These are phyloP conservation scores for Antheraea assamensis DNA, from an alignment of 2,888 invertebrate genomes.

Conservation along the genomic window DNA sequence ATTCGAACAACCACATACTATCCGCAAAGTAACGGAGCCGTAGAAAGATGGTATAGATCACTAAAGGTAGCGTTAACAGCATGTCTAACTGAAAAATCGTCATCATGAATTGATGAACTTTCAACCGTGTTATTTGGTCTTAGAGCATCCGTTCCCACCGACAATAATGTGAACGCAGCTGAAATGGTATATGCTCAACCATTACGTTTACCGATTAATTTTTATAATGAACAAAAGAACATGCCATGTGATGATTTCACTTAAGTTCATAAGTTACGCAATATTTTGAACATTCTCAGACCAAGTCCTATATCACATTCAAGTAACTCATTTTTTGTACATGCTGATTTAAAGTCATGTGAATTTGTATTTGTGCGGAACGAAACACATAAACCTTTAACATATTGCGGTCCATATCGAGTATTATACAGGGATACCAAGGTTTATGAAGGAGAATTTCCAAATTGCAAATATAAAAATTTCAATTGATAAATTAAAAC, in stretches of 20 bases:
- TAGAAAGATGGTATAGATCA: conserved; percentile 33
- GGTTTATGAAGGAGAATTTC: too few species aligned
- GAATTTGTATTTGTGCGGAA: neutral
- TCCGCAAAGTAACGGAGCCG: conserved; percentile 32
- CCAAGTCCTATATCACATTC: neutral
- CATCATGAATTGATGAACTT: conserved; percentile 1
- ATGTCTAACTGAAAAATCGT: neutral
- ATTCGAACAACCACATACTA: conserved; percentile 33
- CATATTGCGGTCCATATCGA: neutral
- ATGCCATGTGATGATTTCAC: neutral
- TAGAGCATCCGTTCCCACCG: conserved; percentile 5
- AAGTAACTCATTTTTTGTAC: neutral
- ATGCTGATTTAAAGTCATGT: neutral
- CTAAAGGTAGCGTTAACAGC: conserved; percentile 28
- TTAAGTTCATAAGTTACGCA: neutral
- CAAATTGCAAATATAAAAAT: too few species aligned
- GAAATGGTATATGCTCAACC: conserved; percentile 24
- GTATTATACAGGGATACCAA: neutral
- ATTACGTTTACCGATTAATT: neutral
- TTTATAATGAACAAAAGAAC: neutral
- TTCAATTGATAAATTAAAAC: neutral
- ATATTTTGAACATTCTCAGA: neutral
- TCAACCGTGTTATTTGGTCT: conserved; percentile 3
- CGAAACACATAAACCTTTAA: neutral
- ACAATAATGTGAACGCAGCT: neutral